These are phyloP conservation scores for Antitype chi DNA, from an alignment of 2,888 invertebrate species.

Conservation along the genomic window DNA sequence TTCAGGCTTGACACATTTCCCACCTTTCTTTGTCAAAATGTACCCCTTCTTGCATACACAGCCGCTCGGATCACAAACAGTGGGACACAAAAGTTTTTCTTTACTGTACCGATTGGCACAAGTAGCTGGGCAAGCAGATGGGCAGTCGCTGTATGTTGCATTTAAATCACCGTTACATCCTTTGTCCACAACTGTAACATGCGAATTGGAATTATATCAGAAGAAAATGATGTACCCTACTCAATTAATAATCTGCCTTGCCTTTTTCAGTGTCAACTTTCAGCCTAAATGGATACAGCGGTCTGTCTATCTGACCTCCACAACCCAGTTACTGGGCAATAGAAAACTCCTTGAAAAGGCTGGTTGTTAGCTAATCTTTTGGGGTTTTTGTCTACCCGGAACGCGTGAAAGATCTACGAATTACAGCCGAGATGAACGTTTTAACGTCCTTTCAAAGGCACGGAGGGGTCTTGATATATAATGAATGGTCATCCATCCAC, in stretches of 20 bases:
- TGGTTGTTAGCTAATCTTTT: no score
- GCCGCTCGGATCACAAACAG: slow-evolving; percentile 17
- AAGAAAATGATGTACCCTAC: neutral
- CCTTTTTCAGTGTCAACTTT: no score
- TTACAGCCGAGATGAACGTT: neutral
- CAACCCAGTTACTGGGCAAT: no score
- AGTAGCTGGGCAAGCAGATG: slow-evolving; percentile 8
- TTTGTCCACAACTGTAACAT: slow-evolving; percentile 8
- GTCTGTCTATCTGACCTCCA: no score
- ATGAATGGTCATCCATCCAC: neutral
- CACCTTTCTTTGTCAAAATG: slow-evolving; percentile 2
- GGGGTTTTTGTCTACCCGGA: neutral
- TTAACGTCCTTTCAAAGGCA: neutral
- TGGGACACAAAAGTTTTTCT: neutral
- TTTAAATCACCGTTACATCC: slow-evolving; percentile 21
- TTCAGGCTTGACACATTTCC: neutral
- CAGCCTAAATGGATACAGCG: no score
- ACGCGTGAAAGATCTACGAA: neutral
- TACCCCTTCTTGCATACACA: slow-evolving; percentile 13
- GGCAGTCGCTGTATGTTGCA: slow-evolving; percentile 8
- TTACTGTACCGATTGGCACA: slow-evolving; percentile 1
- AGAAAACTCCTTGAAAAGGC: no score
- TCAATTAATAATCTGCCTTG: neutral
- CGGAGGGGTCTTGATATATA: no score
- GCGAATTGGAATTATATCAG: neutral